These are phyloP conservation scores for Amblyraja radiata DNA, from an alignment of 2,797 vertebrate species.

Conservation along the genomic window DNA sequence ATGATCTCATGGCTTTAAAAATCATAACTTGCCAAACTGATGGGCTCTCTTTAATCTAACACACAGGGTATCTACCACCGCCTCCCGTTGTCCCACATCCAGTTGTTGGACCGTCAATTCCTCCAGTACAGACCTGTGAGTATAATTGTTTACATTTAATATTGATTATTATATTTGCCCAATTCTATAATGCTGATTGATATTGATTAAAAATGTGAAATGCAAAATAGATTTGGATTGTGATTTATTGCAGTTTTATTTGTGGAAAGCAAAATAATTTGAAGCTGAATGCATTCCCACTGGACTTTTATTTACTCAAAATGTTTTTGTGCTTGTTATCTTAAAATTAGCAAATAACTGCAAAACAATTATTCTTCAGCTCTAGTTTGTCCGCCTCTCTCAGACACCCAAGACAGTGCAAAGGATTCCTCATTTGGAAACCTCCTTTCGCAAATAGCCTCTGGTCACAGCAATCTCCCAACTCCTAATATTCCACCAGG, in stretches of 20 bases:
- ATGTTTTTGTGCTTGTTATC: background rate
- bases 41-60: background rate
- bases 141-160: constrained; percentile 40
- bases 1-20: background rate
- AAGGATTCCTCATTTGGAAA: constrained; percentile 78
- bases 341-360: background rate
- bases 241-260: background rate
- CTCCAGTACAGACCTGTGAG: constrained; percentile 58
- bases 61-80: constrained; percentile 79
- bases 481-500: constrained; percentile 66
- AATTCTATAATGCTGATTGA: background rate
- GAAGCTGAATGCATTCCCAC: no score
- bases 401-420: constrained; percentile 71
- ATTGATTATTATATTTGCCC: background rate
- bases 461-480: constrained; percentile 55
- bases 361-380: constrained; percentile 52
- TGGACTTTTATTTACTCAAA: background rate
- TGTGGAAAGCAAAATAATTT: background rate
- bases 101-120: constrained; percentile 61
- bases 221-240: background rate
- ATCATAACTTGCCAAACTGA: constrained; percentile 11
- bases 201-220: background rate
- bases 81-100: constrained; percentile 66
- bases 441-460: constrained; percentile 74
- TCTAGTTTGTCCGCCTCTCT: constrained; percentile 74